Percentiles rank a stretch among this genome's conserved stretches.
Evolutionary conservation across 2,113 vertebrate species (phyloP).

Genomic region (Macquaria ambigua): DNA sequence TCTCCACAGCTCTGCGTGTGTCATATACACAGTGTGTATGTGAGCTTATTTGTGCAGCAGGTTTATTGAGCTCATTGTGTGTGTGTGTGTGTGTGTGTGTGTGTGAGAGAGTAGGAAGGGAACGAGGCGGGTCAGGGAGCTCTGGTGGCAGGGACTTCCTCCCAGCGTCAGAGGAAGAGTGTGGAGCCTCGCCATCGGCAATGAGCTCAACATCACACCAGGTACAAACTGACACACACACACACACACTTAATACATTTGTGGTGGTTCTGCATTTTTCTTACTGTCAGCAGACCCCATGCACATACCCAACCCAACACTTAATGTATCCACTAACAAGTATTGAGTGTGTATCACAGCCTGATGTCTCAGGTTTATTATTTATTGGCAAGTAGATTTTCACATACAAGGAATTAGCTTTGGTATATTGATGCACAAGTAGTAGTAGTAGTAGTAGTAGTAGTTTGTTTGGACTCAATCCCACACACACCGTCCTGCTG

Average conservation of each 20-base stretch:
- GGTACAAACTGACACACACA: slow-evolving; percentile 79
- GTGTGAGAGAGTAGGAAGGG: slow-evolving; percentile 86
- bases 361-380: no score
- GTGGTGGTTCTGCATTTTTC: no score
- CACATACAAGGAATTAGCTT: no score
- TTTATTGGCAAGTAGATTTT: no score
- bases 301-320: no score
- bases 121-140: slow-evolving; percentile 93
- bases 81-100: slow-evolving; percentile 36
- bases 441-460: no score
- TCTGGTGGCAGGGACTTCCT: slow-evolving; percentile 99
- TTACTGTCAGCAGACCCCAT: no score
- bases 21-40: not conserved
- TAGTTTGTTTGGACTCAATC: no score
- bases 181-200: slow-evolving; percentile 98
- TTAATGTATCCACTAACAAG: no score
- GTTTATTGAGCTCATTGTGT: not conserved
- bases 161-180: slow-evolving; percentile 96
- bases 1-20: slow-evolving; percentile 16
- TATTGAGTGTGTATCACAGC: no score
- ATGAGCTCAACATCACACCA: slow-evolving; percentile 98
- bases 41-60: not conserved
- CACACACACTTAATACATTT: not conserved
- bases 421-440: no score
- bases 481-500: no score